Conservation (phyloP, 1,140 invertebrate species). For the Cryptotermes secundus region DNA sequence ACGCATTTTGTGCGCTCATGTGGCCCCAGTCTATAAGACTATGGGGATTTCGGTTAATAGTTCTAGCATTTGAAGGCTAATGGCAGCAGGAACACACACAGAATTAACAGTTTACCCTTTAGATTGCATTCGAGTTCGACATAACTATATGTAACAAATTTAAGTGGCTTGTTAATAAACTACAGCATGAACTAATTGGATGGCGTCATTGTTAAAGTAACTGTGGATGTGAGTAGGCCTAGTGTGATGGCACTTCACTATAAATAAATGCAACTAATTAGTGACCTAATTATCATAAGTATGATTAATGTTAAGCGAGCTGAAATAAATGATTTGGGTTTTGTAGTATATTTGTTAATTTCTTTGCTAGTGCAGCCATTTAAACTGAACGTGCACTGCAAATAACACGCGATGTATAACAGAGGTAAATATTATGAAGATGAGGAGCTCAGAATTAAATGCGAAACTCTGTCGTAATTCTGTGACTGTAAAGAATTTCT, state of each 20-base stretch:
- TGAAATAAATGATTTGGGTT: not conserved
- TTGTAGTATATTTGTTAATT: not conserved
- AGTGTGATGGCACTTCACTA: not conserved
- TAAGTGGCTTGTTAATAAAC: not conserved
- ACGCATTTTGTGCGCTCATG: too few species aligned
- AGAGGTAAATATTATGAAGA: too few species aligned
- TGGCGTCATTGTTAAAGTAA: not conserved
- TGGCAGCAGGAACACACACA: too few species aligned
- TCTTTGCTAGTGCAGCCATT: not conserved
- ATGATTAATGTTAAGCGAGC: not conserved
- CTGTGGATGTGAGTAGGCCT: not conserved
- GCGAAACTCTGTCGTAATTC: not conserved
- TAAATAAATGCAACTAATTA: not conserved
- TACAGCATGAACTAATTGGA: not conserved
- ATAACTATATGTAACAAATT: not conserved
- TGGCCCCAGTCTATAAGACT: too few species aligned
- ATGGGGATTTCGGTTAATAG: too few species aligned
- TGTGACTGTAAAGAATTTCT: too few species aligned
- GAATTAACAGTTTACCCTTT: not conserved
- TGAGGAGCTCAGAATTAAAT: not conserved
- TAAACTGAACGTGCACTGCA: not conserved
- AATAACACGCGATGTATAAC: not conserved
- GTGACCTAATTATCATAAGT: not conserved
- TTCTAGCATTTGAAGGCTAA: too few species aligned
- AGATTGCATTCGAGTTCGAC: not conserved